phyloP scores from a whole-genome alignment of 2,888 invertebrate species.

The Agapetus fuscipes region DNA sequence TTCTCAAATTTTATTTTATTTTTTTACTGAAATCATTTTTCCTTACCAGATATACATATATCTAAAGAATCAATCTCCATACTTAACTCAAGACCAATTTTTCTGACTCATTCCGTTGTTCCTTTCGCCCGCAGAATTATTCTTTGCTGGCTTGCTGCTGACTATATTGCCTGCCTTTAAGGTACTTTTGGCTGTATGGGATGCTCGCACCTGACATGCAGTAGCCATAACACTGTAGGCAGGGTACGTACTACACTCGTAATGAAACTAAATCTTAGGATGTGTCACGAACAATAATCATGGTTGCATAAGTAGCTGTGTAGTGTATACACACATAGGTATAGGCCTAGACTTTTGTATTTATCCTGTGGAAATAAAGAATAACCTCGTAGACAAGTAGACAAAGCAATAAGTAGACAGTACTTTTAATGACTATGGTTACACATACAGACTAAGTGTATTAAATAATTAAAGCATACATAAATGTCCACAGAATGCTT shows the following conservation, averaged over 20 bases:
- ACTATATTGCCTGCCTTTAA: too few species aligned
- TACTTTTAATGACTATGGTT: not conserved
- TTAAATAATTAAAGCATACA: not conserved
- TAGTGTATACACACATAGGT: constrained; percentile 2
- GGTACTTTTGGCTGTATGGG: too few species aligned
- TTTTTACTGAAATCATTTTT: too few species aligned
- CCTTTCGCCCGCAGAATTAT: too few species aligned
- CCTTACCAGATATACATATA: too few species aligned
- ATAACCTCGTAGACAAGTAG: constrained; percentile 17
- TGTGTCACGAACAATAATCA: constrained; percentile 28
- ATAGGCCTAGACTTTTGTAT: constrained; percentile 19
- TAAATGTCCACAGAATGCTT: constrained; percentile 3
- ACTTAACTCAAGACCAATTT: too few species aligned
- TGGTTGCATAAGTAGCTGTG: constrained; percentile 21
- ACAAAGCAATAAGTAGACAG: constrained; percentile 17
- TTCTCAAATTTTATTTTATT: too few species aligned
- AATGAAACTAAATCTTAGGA: constrained; percentile 31
- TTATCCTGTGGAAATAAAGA: constrained; percentile 17
- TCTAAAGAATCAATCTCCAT: too few species aligned
- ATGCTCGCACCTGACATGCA: too few species aligned
- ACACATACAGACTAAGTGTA: not conserved
- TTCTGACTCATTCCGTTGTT: too few species aligned
- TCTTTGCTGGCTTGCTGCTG: too few species aligned
- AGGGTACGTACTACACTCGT: constrained; percentile 24
- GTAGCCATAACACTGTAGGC: too few species aligned